Conservation (phyloP, 2,888 invertebrate species). For the Poecilobothrus nobilitatus region DNA sequence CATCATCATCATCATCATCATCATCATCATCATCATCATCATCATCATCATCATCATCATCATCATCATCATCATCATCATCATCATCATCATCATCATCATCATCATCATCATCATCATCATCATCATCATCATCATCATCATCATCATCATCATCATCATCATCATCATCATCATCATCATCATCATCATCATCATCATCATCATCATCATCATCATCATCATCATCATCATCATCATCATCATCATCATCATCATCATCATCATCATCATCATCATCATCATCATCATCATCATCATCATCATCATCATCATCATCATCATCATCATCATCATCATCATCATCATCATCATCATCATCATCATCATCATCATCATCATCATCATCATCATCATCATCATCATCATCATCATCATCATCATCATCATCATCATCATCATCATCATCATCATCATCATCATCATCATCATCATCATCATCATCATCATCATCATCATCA, state of each 20-base stretch:
- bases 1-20: constrained; percentile 7
- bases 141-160: constrained; percentile 7
- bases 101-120: constrained; percentile 7
- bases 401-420: constrained; percentile 7
- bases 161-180: constrained; percentile 7
- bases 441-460: constrained; percentile 7
- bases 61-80: constrained; percentile 7
- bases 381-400: constrained; percentile 7
- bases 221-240: constrained; percentile 7
- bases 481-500: constrained; percentile 7
- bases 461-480: constrained; percentile 7
- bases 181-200: constrained; percentile 7
- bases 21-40: constrained; percentile 7
- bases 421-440: constrained; percentile 7
- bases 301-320: constrained; percentile 7
- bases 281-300: constrained; percentile 7
- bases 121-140: constrained; percentile 7
- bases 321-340: constrained; percentile 7
- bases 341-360: constrained; percentile 7
- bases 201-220: constrained; percentile 7
- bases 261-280: constrained; percentile 7
- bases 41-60: constrained; percentile 7
- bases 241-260: constrained; percentile 7
- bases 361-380: constrained; percentile 7
- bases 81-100: constrained; percentile 7